These are phyloP conservation scores for Lutjanus campechanus DNA, from an alignment of 2,797 vertebrate species.

Conservation along the genomic window DNA sequence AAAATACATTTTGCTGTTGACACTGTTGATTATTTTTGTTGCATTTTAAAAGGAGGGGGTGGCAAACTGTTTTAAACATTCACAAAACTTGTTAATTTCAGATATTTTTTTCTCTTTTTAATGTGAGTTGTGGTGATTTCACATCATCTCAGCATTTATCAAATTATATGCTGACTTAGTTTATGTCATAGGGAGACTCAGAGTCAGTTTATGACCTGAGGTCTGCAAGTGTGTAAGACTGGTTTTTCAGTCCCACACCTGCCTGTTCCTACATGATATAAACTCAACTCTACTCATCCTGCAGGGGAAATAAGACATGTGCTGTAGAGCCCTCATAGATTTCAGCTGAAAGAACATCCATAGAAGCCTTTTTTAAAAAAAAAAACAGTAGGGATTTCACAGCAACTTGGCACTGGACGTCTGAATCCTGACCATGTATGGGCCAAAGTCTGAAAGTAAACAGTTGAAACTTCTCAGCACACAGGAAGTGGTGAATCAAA, in stretches of 20 bases:
- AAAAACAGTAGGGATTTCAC: background rate
- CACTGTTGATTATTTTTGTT: too few relatives aligned
- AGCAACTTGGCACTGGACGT: background rate
- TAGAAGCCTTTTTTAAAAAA: background rate
- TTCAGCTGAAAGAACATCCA: background rate
- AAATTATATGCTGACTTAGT: background rate
- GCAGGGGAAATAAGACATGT: background rate
- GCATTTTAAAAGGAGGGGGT: background rate
- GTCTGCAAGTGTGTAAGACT: background rate
- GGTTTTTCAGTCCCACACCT: background rate
- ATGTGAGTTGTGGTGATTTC: background rate
- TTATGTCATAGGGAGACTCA: too few relatives aligned
- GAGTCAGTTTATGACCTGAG: background rate
- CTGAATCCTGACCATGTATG: too few relatives aligned
- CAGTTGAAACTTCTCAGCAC: background rate
- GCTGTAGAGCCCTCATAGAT: too few relatives aligned
- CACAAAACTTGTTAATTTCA: background rate
- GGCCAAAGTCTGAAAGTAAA: background rate
- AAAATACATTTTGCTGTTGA: too few relatives aligned
- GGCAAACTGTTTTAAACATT: background rate
- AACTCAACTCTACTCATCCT: background rate
- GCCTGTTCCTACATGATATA: background rate
- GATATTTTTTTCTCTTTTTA: background rate
- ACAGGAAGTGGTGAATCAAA: conserved; percentile 5
- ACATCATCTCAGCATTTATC: background rate